Evolutionary conservation across 2,113 vertebrate species (phyloP).

Genomic region (Epinephelus fuscoguttatus): DNA sequence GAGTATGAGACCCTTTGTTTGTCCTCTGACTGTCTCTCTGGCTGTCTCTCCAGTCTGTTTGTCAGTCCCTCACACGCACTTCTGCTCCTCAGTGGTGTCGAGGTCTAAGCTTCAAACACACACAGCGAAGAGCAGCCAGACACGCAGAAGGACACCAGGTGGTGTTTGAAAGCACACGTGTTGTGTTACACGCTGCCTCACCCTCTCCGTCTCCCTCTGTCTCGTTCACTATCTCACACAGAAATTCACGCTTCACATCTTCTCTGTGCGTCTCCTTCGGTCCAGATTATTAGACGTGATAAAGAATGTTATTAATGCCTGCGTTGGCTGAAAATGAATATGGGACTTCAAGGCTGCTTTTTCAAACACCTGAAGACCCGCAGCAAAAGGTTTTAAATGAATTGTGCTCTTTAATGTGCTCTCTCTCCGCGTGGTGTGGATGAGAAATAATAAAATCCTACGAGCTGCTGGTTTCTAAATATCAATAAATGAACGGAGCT

Average conservation of each 20-base stretch:
- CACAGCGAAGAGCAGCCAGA: constrained; percentile 20
- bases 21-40: not conserved
- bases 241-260: constrained; percentile 26
- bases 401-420: constrained; percentile 9
- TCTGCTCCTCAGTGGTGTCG: constrained; percentile 1
- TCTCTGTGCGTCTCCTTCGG: constrained; percentile 19
- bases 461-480: not conserved
- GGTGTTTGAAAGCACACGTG: constrained; percentile 47
- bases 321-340: constrained; percentile 53
- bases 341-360: constrained; percentile 20
- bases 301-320: constrained; percentile 33
- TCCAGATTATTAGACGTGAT: constrained; percentile 45
- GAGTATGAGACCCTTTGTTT: not conserved
- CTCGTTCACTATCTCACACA: constrained; percentile 19
- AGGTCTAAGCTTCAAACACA: constrained; percentile 34
- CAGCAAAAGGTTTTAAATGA: constrained; percentile 16
- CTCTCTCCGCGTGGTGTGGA: not conserved
- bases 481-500: not conserved
- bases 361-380: constrained; percentile 29
- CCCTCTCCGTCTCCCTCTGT: not conserved
- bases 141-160: constrained; percentile 57
- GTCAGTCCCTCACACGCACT: not conserved
- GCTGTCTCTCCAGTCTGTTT: not conserved
- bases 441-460: constrained; percentile 13
- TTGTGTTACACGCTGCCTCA: constrained; percentile 3